Evolutionary conservation across 2,113 vertebrate genomes (phyloP).

Genomic region (Halichoeres trimaculatus): DNA sequence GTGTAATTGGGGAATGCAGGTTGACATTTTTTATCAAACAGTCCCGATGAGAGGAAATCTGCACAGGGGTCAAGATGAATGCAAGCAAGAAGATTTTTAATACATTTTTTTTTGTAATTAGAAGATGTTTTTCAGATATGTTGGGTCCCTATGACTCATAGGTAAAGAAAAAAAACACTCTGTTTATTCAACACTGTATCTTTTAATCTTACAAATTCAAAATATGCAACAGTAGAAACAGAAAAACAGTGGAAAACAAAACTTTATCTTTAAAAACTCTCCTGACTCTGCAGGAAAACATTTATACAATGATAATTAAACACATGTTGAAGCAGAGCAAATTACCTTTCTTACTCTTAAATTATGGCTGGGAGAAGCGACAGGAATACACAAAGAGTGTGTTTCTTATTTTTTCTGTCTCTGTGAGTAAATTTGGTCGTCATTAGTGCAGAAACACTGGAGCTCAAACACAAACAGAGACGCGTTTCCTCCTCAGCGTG

Average conservation of each 20-base stretch:
- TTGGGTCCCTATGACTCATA: no score
- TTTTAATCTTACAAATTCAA: no score
- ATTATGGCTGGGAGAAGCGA: neutral
- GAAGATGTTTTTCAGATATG: no score
- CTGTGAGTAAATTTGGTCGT: neutral
- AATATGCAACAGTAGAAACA: no score
- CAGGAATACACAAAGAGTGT: neutral
- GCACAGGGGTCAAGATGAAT: no score
- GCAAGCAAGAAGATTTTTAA: no score
- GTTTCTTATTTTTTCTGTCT: neutral
- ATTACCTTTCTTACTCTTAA: neutral
- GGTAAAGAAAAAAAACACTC: no score
- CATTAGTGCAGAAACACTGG: conserved; percentile 5
- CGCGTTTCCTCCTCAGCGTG: conserved; percentile 7
- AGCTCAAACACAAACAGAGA: neutral
- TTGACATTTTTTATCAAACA: no score
- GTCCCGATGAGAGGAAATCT: no score
- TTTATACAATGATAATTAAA: neutral
- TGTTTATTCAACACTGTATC: no score
- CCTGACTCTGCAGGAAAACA: neutral
- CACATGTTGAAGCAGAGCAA: neutral
- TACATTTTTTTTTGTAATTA: no score
- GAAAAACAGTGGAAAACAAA: neutral
- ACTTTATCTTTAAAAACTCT: neutral
- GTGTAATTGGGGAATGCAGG: no score